Base-by-base conservation (phyloP, 2,888 invertebrate species). In the Andrena camellia region DNA sequence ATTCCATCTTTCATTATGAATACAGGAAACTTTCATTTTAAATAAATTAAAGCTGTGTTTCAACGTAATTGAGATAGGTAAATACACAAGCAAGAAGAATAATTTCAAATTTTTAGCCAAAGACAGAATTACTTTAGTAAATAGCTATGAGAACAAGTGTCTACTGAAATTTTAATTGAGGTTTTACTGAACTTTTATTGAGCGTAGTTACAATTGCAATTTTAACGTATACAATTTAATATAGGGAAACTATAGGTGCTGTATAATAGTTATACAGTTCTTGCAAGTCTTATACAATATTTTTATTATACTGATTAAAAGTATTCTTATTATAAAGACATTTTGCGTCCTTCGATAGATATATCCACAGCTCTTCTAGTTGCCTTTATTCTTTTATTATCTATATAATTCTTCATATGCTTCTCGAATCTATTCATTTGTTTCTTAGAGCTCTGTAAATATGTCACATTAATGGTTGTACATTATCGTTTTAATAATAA, bases 341-440 rank as follows among this genome's bases (percentile, higher is more conserved):
- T 99, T 95, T 98, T 98, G 91, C 99, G 96, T 31, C 99, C 99
- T 95, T 99, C 99, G 89, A 99, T 98, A 81, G 99, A 99, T 94
- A 99, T 99, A 90, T 97, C 97, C 71, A 99, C 98, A 80, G 99
- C 99, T 91, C 98, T 95, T 84, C 97, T 96, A 17, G 96, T 95
- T 91, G 97, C 97, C 92, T 97, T 97, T 91, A 97, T 93, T 50
- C 97, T 95, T 94, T 98, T 98, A 86, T 96, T 96, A 93, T 99
- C 99, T 79, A 98, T 96, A 93, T 98, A 98, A 88, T 97, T 97
- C 92, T 98, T 97, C 96, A 98, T 97, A 92, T 99, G 98, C 92
- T 97, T 97, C 92, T 99, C 99, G 94, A 98, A 98, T 68, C 98
- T 96, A 86, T 97, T 97, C 95, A 98, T 96, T 92, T 97, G 97